Evolutionary conservation across 2,888 invertebrate genomes (phyloP), one percentile per base, ranked within the genome.

Genomic region (Nomada fabriciana): DNA sequence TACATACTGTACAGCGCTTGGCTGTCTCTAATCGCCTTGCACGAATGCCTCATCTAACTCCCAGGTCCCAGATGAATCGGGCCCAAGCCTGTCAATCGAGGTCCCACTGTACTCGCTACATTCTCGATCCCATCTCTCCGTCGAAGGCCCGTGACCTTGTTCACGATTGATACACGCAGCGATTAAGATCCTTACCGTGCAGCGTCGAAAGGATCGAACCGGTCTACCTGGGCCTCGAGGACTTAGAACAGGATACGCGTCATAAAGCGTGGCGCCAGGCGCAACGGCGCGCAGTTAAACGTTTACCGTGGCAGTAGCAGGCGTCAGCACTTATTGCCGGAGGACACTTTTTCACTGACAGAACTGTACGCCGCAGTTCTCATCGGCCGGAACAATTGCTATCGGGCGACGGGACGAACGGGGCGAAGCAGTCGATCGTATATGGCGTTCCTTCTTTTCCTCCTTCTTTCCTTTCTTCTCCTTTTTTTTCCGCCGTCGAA

Each of bases 241-340:
- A 61, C 76, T 11, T n/a, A 18, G 73, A 61, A 77, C 74, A 85
- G 81, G 86, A 84, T 76, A 67, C 68, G 80, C 80, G 79, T 88
- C 87, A 77, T 88, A 88, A 88, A 88, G 82, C 82, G 76, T 88
- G 88, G 87, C 87, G 88, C 88, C 88, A 87, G 82, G 65, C 72
- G 73, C 73, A 80, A 83, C 83, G 88, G 87, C 55, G 79, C 75
- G 80, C 82, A 80, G 79, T 84, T 82, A 84, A 80, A 84, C 76
- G 59, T 84, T 83, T 75, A 83, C 70, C 42, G 79, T 75, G 69
- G 18, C 61, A 60, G 73, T 63, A 76, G 74, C 77, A 65, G 73
- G 52, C 59, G 29, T 20, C 65, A n/a, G 18, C 25, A 59, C 64
- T 83, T 72, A 71, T 72, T 60, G 47, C 47, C 60, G 18, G 11